Evolutionary conservation across 2,113 vertebrate species (phyloP).

Genomic region (Nannospalax galili): DNA sequence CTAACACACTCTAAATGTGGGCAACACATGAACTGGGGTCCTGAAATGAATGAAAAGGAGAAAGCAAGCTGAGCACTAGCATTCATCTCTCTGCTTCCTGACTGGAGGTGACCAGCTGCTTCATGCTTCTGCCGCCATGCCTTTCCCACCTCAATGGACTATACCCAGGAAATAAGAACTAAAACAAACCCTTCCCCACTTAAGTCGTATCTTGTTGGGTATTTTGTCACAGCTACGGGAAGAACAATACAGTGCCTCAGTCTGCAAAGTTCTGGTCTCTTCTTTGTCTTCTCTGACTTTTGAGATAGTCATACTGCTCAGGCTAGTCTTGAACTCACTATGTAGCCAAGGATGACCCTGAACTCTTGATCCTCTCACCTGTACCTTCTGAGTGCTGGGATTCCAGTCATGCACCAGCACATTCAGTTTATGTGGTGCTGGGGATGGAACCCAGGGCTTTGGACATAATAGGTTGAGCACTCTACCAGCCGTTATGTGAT

Average conservation of each 20-base stretch:
- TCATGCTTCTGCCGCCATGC: neutral
- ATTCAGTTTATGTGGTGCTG: neutral
- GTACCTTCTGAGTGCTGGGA: neutral
- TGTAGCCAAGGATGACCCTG: neutral
- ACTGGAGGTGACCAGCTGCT: neutral
- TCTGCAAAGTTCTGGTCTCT: neutral
- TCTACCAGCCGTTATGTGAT: neutral
- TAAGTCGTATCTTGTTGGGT: neutral
- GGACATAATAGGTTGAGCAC: neutral
- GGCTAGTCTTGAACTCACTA: neutral
- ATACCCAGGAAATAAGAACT: neutral
- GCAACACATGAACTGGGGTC: too few species aligned
- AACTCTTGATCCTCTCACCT: neutral
- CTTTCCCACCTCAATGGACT: neutral
- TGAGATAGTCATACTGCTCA: neutral
- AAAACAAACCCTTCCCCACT: neutral
- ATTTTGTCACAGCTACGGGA: neutral
- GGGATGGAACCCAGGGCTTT: neutral
- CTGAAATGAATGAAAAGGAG: neutral
- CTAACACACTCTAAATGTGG: neutral
- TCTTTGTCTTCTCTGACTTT: neutral
- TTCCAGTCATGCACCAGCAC: too few species aligned
- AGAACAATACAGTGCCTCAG: too few species aligned
- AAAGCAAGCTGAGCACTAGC: neutral
- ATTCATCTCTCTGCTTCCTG: neutral